Evolutionary conservation across 2,113 vertebrate species (phyloP).

Genomic region (Sitta europaea): DNA sequence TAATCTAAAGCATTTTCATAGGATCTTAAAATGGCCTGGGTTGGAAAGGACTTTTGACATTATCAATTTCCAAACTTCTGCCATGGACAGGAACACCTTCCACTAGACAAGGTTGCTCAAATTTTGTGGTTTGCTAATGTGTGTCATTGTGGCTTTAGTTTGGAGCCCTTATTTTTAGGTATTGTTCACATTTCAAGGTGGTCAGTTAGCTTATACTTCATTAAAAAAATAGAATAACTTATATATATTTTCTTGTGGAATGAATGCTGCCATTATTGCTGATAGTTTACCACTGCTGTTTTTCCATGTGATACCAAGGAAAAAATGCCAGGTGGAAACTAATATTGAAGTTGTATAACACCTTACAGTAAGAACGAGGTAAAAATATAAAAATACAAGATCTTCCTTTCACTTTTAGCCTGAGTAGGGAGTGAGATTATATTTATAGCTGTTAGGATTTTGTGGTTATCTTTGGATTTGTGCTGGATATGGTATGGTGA

Average conservation of each 20-base stretch:
- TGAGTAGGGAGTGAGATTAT: not conserved
- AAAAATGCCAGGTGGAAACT: not conserved
- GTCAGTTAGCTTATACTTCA: not conserved
- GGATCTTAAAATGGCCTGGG: not conserved
- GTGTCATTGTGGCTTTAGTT: not conserved
- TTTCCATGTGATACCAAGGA: not conserved
- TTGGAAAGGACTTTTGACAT: not conserved
- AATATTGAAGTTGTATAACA: not conserved
- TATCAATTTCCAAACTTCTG: not conserved
- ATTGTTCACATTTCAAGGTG: not conserved
- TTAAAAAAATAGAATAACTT: not conserved
- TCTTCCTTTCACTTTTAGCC: not conserved
- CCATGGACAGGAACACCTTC: not conserved
- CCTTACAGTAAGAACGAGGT: not conserved
- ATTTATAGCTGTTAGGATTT: not conserved
- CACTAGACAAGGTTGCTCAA: not conserved
- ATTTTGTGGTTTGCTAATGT: not conserved
- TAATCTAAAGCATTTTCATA: not conserved
- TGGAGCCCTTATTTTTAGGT: not conserved
- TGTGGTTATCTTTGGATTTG: not conserved
- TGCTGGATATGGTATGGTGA: not conserved
- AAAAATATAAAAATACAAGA: not conserved
- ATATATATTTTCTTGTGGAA: not conserved
- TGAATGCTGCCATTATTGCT: not conserved
- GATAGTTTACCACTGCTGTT: not conserved